phyloP scores from a whole-genome alignment of 2,113 vertebrate genomes.

The Microcebus griseorufus region DNA sequence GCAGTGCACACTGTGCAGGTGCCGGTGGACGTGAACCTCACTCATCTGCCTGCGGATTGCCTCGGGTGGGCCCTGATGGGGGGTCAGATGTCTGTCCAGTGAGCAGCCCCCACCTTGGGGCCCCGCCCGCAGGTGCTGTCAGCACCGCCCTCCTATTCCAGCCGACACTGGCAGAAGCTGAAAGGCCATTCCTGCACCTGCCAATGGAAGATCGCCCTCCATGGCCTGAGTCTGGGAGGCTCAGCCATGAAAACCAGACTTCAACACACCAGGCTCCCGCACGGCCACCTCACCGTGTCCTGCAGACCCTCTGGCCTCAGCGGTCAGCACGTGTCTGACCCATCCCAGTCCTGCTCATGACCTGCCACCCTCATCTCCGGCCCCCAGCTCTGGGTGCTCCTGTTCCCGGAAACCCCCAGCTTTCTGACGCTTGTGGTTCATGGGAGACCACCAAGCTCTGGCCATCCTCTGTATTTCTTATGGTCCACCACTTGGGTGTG shows the following conservation, averaged over 20 bases:
- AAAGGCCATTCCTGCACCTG: background rate
- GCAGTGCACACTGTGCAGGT: rapidly evolving
- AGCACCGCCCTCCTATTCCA: background rate
- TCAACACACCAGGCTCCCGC: background rate
- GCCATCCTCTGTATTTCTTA: background rate
- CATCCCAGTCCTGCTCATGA: too few relatives aligned
- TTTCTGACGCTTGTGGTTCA: background rate
- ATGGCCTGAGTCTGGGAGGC: background rate
- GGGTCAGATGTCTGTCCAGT: background rate
- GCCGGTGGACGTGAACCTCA: rapidly evolving
- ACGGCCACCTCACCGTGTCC: background rate
- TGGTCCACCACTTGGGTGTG: background rate
- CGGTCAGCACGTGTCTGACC: background rate
- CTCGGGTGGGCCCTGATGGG: too few relatives aligned
- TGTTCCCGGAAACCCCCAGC: background rate
- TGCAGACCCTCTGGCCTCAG: background rate
- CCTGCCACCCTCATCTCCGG: background rate
- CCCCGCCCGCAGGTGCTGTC: background rate
- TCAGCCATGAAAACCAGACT: rapidly evolving
- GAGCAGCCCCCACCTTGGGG: too few relatives aligned
- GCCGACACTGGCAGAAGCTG: background rate
- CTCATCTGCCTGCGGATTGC: background rate
- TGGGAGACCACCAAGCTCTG: background rate
- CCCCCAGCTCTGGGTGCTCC: background rate
- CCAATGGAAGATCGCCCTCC: background rate